Percentiles rank a stretch among this genome's conserved stretches.
Evolutionary conservation across 2,113 vertebrate species (phyloP).

Genomic region (Butastur rufipennis): DNA sequence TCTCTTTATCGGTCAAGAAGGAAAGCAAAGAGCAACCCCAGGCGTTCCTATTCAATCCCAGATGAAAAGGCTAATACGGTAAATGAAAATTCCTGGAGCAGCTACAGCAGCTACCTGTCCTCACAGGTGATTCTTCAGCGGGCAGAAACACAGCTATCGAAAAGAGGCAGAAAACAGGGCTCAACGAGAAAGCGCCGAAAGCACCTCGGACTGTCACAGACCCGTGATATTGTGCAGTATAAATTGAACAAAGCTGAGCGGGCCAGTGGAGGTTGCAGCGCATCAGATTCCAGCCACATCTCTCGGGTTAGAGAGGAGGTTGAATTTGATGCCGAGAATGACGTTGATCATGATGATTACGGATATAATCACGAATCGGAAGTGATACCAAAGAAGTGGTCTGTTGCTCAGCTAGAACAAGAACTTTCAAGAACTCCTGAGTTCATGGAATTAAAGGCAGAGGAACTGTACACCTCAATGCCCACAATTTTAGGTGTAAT

Average conservation of each 20-base stretch:
- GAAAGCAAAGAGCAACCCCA: constrained; percentile 69
- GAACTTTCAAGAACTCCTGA: not conserved
- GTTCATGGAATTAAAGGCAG: constrained; percentile 76
- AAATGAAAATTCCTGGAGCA: constrained; percentile 64
- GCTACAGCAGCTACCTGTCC: constrained; percentile 55
- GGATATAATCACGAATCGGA: not conserved
- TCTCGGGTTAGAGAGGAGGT: constrained; percentile 3
- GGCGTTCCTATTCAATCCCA: not conserved
- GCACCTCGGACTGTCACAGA: constrained; percentile 57
- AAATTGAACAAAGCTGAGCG: constrained; percentile 25
- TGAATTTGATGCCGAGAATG: constrained; percentile 9
- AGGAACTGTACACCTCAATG: constrained; percentile 79
- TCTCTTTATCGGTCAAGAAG: constrained; percentile 64
- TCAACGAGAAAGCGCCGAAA: constrained; percentile 42
- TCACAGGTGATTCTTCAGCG: constrained; percentile 35
- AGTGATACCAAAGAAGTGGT: constrained; percentile 42
- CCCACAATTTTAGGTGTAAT: constrained; percentile 79
- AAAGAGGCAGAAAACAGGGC: constrained; percentile 61
- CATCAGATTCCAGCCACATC: not conserved
- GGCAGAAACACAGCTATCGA: constrained; percentile 12
- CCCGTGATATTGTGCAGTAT: not conserved
- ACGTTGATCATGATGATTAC: not conserved
- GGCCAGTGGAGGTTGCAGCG: not conserved
- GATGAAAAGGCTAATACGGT: constrained; percentile 35
- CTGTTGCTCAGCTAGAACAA: constrained; percentile 33